A percentile compares a stretch with the other conserved stretches of the same genome.
These are phyloP conservation scores for Clunio marinus DNA, from an alignment of 2,888 invertebrate genomes.

Conservation along the genomic window DNA sequence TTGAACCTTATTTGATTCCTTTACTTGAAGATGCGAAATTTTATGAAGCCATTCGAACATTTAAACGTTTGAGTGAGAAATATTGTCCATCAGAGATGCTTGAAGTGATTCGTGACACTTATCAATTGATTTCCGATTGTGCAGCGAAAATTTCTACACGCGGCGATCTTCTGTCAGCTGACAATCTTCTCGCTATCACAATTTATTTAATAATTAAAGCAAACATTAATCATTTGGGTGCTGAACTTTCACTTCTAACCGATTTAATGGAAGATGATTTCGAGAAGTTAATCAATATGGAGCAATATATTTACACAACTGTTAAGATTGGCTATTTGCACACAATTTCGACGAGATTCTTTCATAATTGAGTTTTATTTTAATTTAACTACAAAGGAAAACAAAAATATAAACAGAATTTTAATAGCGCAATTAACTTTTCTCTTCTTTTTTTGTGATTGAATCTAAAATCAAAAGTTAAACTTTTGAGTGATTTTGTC, in stretches of 20 bases:
- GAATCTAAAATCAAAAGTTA: background rate
- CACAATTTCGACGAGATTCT: slow-evolving; percentile 13
- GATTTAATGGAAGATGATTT: slow-evolving; percentile 49
- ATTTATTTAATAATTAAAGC: slow-evolving; percentile 49
- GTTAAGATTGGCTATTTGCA: slow-evolving; percentile 43
- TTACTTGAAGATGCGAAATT: slow-evolving; percentile 47
- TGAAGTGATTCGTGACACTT: slow-evolving; percentile 49
- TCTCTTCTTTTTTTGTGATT: background rate
- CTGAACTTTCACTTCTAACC: slow-evolving; percentile 50
- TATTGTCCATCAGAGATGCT: slow-evolving; percentile 51
- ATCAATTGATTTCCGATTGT: slow-evolving; percentile 48
- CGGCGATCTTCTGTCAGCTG: slow-evolving; percentile 45
- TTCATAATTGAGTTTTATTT: slow-evolving; percentile 10
- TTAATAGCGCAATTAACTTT: background rate
- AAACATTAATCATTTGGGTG: slow-evolving; percentile 50
- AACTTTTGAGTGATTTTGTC: slow-evolving; percentile 48
- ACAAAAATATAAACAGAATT: background rate
- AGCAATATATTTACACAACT: slow-evolving; percentile 51
- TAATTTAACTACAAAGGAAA: background rate
- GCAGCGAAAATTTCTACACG: slow-evolving; percentile 36
- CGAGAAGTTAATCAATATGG: slow-evolving; percentile 50
- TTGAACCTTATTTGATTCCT: slow-evolving; percentile 40
- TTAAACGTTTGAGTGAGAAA: slow-evolving; percentile 49
- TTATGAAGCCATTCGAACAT: slow-evolving; percentile 46
- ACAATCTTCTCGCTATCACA: slow-evolving; percentile 50